Evolutionary conservation across 2,888 invertebrate species (phyloP).

Genomic region (Reticulitermes lucifugus): DNA sequence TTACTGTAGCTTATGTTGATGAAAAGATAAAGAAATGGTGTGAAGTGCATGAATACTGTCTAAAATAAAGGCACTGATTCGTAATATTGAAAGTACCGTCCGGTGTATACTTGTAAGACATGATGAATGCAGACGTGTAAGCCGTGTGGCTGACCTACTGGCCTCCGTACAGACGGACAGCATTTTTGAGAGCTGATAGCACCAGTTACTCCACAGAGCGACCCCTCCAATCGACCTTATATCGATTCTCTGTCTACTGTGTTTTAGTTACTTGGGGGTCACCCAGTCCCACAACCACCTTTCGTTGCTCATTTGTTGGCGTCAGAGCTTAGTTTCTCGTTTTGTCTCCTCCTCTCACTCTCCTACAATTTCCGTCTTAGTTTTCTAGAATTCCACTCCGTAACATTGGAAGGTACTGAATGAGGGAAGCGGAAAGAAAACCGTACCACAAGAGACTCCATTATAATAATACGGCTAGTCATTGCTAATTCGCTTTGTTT

Average conservation of each 20-base stretch:
- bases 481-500: constrained; percentile 51
- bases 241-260: constrained; percentile 33
- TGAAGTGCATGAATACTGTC: too few relatives aligned
- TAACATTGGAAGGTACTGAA: background rate
- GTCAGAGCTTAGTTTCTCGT: constrained; percentile 46
- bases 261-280: constrained; percentile 35
- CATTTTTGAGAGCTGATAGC: background rate
- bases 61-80: too few relatives aligned
- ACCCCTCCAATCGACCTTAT: constrained; percentile 22
- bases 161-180: too few relatives aligned
- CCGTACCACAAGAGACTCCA: constrained; percentile 43
- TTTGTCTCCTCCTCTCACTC: constrained; percentile 26
- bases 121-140: too few relatives aligned
- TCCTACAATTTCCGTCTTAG: constrained; percentile 50
- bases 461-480: constrained; percentile 52
- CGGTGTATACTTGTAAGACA: too few relatives aligned
- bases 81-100: too few relatives aligned
- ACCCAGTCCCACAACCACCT: constrained; percentile 17
- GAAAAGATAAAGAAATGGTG: too few relatives aligned
- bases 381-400: constrained; percentile 45
- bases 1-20: too few relatives aligned
- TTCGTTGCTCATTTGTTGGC: constrained; percentile 45
- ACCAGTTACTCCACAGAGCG: background rate
- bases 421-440: constrained; percentile 36
- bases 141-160: too few relatives aligned